These are phyloP conservation scores for Drosophila rellima DNA, from an alignment of 2,888 invertebrate genomes.

Conservation along the genomic window DNA sequence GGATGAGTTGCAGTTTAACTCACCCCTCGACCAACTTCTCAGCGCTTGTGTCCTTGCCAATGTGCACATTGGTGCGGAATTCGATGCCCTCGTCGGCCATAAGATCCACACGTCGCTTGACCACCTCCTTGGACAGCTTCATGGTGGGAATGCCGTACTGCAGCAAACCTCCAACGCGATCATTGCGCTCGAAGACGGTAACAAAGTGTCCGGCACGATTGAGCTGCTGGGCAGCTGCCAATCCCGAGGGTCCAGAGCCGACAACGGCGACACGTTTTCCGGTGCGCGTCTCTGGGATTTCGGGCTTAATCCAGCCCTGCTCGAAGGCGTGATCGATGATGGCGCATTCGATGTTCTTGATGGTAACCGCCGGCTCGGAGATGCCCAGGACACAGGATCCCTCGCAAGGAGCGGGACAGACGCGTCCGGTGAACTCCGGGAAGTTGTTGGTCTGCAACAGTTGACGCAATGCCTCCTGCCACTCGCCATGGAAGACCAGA, in stretches of 20 bases:
- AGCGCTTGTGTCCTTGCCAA: conserved; percentile 96
- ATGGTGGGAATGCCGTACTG: conserved; percentile 99
- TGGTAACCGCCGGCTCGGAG: conserved; percentile 98
- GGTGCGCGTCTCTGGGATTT: conserved; percentile 90
- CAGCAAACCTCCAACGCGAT: conserved; percentile 96
- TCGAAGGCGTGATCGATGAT: conserved; percentile 99
- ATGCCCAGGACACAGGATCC: conserved; percentile 98
- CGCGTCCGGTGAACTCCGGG: conserved; percentile 98
- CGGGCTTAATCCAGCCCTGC: conserved; percentile 96
- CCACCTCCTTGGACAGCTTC: conserved; percentile 98
- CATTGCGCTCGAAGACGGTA: conserved; percentile 98
- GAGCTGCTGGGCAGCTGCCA: conserved; percentile 98
- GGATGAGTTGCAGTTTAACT: conserved; percentile 66
- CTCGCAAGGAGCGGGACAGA: conserved; percentile 99
- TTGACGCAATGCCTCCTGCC: conserved; percentile 97
- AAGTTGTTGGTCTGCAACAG: conserved; percentile 99
- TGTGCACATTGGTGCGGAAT: conserved; percentile 95
- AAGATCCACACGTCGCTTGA: conserved; percentile 94
- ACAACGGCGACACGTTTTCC: conserved; percentile 95
- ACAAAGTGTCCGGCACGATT: conserved; percentile 98
- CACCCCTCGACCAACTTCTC: conserved; percentile 89
- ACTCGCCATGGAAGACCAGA: conserved; percentile 96
- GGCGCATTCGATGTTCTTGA: conserved; percentile 99
- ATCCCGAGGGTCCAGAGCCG: conserved; percentile 97
- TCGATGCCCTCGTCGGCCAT: conserved; percentile 94